Conservation (phyloP, 2,113 vertebrate genomes). For the Mustelus asterias region DNA sequence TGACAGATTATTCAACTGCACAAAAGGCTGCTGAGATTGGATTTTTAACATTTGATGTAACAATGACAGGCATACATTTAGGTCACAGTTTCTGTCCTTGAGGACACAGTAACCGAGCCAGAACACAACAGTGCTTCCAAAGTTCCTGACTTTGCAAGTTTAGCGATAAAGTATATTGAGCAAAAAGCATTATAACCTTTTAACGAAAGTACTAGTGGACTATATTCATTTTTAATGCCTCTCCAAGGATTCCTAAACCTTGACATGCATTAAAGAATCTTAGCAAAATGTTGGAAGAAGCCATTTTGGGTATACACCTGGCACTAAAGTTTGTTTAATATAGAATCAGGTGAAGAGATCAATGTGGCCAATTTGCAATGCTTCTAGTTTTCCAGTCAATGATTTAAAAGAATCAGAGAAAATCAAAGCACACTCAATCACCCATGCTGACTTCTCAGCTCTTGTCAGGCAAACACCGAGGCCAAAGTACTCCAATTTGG, state of each 20-base stretch:
- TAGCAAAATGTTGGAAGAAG: not conserved
- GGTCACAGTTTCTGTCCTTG: not conserved
- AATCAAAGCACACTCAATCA: not conserved
- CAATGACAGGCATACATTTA: not conserved
- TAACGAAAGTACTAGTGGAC: not conserved
- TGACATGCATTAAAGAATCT: not conserved
- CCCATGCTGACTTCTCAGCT: not conserved
- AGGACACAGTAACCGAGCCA: not conserved
- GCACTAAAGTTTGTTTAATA: not conserved
- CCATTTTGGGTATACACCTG: not conserved
- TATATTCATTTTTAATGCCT: not conserved
- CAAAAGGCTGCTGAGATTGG: not conserved
- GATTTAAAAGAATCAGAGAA: not conserved
- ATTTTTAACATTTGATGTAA: not conserved
- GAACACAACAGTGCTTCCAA: not conserved
- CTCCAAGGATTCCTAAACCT: not conserved
- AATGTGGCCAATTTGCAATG: not conserved
- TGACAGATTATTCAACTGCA: not conserved
- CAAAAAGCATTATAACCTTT: not conserved
- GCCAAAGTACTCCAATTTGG: not conserved
- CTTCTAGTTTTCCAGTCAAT: not conserved
- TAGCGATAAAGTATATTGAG: not conserved
- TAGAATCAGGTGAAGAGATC: not conserved
- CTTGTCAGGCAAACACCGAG: not conserved
- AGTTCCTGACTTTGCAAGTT: not conserved